Evolutionary conservation across 2,113 vertebrate species (phyloP).

Genomic region (Arvicanthis niloticus): DNA sequence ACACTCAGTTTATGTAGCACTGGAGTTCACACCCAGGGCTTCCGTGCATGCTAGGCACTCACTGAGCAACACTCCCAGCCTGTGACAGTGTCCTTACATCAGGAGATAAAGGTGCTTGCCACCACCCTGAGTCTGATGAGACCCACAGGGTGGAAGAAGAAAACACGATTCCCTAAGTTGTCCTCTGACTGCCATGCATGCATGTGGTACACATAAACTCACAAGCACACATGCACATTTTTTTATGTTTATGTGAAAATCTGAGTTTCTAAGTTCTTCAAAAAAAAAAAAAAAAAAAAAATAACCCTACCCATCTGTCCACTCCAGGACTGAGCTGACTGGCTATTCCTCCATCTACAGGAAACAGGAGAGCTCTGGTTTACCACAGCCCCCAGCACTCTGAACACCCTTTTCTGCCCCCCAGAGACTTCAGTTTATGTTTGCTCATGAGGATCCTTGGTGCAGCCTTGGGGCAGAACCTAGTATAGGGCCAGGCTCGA

Average conservation of each 20-base stretch:
- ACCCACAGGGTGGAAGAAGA: neutral
- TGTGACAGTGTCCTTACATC: neutral
- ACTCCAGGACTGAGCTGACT: neutral
- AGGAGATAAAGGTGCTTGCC: neutral
- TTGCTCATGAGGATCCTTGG: neutral
- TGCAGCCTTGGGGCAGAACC: neutral
- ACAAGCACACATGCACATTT: neutral
- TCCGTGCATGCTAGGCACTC: neutral
- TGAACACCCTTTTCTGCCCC: neutral
- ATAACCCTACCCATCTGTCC: neutral
- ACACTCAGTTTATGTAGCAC: neutral
- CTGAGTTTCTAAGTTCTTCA: constrained; percentile 32
- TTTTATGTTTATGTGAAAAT: constrained; percentile 22
- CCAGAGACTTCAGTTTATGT: neutral
- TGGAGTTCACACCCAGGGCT: neutral
- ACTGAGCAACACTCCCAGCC: neutral
- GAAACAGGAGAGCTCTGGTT: neutral
- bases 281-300: neutral
- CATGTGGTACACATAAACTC: neutral
- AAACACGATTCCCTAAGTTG: neutral
- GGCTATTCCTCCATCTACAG: neutral
- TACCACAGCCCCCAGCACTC: too few species aligned
- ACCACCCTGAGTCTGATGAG: neutral
- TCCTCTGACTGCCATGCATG: neutral
- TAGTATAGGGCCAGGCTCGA: neutral